Conservation (phyloP, 2,113 vertebrate genomes). For the Delphinus delphis region DNA sequence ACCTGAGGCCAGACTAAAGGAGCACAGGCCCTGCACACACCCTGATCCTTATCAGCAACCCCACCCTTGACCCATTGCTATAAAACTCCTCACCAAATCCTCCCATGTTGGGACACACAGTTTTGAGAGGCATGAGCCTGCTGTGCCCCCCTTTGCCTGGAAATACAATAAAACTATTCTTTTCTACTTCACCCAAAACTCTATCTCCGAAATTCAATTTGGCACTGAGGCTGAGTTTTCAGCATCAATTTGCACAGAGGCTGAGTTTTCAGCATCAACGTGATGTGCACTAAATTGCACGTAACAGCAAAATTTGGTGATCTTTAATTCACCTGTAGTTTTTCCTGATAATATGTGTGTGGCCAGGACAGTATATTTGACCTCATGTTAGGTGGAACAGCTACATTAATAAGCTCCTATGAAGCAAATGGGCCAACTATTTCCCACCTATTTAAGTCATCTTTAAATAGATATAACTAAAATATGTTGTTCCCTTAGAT, state of each 20-base stretch:
- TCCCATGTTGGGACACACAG: not conserved
- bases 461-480: not conserved
- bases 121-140: not conserved
- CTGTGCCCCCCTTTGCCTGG: not conserved
- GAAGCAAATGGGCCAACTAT: not conserved
- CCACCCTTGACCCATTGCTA: not conserved
- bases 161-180: not conserved
- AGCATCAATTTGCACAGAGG: not conserved
- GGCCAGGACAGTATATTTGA: not conserved
- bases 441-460: not conserved
- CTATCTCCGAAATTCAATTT: not conserved
- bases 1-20: not conserved
- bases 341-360: not conserved
- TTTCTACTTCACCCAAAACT: not conserved
- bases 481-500: not conserved
- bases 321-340: not conserved
- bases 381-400: not conserved
- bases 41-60: not conserved
- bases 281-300: not conserved
- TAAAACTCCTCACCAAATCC: not conserved
- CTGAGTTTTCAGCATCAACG: not conserved
- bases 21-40: not conserved
- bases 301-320: not conserved
- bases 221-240: not conserved
- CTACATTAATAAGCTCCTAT: not conserved